Percentiles rank a stretch among this genome's conserved stretches.
Conservation (phyloP, 2,113 vertebrate species). For the Paradoxurus hermaphroditus region DNA sequence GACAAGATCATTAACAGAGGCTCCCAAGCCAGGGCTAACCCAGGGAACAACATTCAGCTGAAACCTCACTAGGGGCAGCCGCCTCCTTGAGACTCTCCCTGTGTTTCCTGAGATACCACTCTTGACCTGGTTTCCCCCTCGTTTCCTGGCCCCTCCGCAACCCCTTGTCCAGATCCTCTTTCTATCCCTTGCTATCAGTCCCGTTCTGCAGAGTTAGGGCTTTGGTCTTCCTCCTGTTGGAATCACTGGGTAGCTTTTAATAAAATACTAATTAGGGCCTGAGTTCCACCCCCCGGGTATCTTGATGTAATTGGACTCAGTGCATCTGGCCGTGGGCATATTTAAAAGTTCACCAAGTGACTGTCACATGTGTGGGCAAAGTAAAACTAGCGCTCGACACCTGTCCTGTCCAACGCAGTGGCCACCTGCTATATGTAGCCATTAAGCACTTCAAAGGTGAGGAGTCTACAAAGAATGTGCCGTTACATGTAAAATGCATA, state of each 20-base stretch:
- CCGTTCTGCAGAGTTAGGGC: neutral
- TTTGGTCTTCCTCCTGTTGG: neutral
- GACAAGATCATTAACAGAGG: neutral
- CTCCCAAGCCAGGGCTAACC: neutral
- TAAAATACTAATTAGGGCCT: neutral
- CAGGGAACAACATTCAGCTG: neutral
- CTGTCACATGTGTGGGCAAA: neutral
- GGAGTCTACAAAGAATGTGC: neutral
- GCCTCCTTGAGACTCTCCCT: neutral
- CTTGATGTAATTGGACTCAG: no score
- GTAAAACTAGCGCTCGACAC: neutral
- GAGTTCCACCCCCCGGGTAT: neutral
- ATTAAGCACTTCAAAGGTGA: neutral
- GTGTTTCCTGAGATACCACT: neutral
- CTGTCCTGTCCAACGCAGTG: neutral
- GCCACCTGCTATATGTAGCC: neutral
- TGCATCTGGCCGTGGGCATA: neutral
- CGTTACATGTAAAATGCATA: neutral
- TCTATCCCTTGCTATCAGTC: neutral
- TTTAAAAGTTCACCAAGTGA: neutral
- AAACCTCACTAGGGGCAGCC: neutral
- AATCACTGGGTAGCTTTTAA: neutral
- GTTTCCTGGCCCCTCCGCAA: neutral
- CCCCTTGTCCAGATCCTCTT: neutral
- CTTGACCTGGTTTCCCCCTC: neutral